Percentiles rank a stretch among this genome's conserved stretches.
Evolutionary conservation across 2,888 invertebrate species (phyloP).

Genomic region (Drosophila greeni): DNA sequence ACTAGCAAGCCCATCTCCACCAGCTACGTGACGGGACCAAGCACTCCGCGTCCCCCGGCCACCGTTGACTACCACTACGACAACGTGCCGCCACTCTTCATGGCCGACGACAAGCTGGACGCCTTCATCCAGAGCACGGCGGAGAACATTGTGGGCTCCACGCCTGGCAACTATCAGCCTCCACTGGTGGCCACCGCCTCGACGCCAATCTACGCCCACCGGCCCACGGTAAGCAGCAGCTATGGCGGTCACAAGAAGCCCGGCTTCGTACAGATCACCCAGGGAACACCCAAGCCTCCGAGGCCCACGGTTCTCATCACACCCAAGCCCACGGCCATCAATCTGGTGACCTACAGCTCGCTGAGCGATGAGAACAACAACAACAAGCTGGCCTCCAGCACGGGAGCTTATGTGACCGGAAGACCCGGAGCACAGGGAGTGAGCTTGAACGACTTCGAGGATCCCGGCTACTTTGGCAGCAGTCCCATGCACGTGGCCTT

Average conservation of each 20-base stretch:
- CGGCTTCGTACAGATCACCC: slow-evolving; percentile 73
- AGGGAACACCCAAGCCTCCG: slow-evolving; percentile 81
- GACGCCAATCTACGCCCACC: slow-evolving; percentile 77
- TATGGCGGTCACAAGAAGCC: slow-evolving; percentile 68
- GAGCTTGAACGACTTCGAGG: slow-evolving; percentile 77
- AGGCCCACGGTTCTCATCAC: slow-evolving; percentile 80
- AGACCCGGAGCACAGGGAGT: slow-evolving; percentile 65
- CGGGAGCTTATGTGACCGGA: slow-evolving; percentile 78
- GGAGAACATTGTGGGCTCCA: slow-evolving; percentile 61
- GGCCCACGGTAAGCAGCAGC: slow-evolving; percentile 47
- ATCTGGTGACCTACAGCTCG: slow-evolving; percentile 64
- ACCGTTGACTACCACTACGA: slow-evolving; percentile 69
- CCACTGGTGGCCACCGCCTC: slow-evolving; percentile 66
- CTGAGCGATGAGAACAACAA: slow-evolving; percentile 40
- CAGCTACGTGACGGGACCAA: slow-evolving; percentile 80
- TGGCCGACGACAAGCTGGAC: slow-evolving; percentile 76
- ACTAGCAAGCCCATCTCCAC: slow-evolving; percentile 78
- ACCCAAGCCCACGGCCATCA: slow-evolving; percentile 82
- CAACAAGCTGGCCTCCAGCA: slow-evolving; percentile 56
- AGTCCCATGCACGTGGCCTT: slow-evolving; percentile 59
- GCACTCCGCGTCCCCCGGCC: slow-evolving; percentile 80
- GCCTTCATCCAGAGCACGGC: slow-evolving; percentile 73
- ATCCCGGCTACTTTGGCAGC: slow-evolving; percentile 78
- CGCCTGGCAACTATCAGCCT: slow-evolving; percentile 60
- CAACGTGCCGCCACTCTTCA: slow-evolving; percentile 65